These are phyloP conservation scores for Brachionus calyciflorus DNA, from an alignment of 1,140 invertebrate species.

Conservation along the genomic window DNA sequence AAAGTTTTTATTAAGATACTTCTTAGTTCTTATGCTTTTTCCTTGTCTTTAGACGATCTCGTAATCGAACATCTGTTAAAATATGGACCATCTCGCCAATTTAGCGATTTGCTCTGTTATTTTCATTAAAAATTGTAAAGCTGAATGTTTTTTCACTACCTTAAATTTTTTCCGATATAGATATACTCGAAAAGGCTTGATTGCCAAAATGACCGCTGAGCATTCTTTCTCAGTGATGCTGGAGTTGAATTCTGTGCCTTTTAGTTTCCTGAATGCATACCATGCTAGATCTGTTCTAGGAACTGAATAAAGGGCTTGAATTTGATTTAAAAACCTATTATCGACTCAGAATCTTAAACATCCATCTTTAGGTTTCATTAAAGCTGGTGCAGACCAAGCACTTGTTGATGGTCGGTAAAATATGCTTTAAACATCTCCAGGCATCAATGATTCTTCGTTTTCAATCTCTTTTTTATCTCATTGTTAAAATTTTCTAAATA, in stretches of 20 bases:
- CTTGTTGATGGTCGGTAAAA: conserved; percentile 33
- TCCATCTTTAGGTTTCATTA: conserved; percentile 49
- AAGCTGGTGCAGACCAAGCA: conserved; percentile 49
- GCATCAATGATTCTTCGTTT: too few relatives aligned
- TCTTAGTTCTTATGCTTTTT: conserved; percentile 26
- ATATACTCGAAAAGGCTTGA: conserved; percentile 62
- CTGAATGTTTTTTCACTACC: conserved; percentile 32
- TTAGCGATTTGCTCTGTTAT: conserved; percentile 58
- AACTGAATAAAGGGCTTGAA: conserved; percentile 40
- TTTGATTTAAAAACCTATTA: conserved; percentile 44
- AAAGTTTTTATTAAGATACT: too few relatives aligned
- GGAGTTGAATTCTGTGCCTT: conserved; percentile 60
- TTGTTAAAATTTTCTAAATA: too few relatives aligned
- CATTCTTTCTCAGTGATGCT: conserved; percentile 62
- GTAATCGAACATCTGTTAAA: conserved; percentile 22
- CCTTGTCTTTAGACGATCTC: conserved; percentile 45
- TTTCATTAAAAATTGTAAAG: conserved; percentile 6
- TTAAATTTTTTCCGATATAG: conserved; percentile 45
- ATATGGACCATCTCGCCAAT: conserved; percentile 50
- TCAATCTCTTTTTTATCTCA: too few relatives aligned
- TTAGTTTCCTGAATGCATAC: conserved; percentile 57
- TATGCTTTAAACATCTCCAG: conserved; percentile 31
- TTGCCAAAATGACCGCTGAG: conserved; percentile 61
- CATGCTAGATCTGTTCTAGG: neutral
- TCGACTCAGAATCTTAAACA: conserved; percentile 50